Percentiles rank a stretch among this genome's conserved stretches.
Conservation (phyloP, 1,140 invertebrate genomes). For the Trachymyrmex septentrionalis region DNA sequence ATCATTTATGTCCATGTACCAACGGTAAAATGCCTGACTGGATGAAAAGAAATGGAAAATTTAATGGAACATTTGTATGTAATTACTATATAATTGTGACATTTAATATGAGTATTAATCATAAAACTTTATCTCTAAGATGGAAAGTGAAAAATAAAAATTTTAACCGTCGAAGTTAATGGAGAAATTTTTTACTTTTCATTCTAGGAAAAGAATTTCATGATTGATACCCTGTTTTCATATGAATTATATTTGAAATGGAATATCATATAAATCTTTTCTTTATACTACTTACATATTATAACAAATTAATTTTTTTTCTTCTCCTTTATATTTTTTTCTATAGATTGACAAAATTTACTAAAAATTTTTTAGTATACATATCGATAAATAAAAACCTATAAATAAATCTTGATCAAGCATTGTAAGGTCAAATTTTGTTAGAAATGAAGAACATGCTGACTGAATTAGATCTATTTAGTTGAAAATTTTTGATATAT, state of each 20-base stretch:
- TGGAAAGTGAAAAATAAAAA: too few species aligned
- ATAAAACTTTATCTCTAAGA: too few species aligned
- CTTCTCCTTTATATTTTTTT: background rate
- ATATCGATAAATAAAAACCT: background rate
- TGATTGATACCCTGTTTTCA: background rate
- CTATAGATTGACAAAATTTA: background rate
- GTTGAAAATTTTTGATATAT: background rate
- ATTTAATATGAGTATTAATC: background rate
- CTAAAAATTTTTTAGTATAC: background rate
- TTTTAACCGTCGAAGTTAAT: too few species aligned
- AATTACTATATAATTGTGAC: conserved; percentile 26
- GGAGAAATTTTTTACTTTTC: too few species aligned
- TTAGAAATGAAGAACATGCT: background rate
- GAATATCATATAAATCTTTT: background rate
- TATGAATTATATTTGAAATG: background rate
- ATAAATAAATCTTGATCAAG: background rate
- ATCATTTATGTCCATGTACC: conserved; percentile 97
- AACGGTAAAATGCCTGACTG: conserved; percentile 88
- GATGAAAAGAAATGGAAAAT: conserved; percentile 91
- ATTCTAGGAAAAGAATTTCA: too few species aligned
- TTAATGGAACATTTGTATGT: conserved; percentile 95
- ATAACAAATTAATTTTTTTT: background rate
- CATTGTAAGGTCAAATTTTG: background rate
- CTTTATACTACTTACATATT: background rate
- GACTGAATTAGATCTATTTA: background rate